phyloP scores from a whole-genome alignment of 2,888 invertebrate genomes.

The Drosophila ustulata region DNA sequence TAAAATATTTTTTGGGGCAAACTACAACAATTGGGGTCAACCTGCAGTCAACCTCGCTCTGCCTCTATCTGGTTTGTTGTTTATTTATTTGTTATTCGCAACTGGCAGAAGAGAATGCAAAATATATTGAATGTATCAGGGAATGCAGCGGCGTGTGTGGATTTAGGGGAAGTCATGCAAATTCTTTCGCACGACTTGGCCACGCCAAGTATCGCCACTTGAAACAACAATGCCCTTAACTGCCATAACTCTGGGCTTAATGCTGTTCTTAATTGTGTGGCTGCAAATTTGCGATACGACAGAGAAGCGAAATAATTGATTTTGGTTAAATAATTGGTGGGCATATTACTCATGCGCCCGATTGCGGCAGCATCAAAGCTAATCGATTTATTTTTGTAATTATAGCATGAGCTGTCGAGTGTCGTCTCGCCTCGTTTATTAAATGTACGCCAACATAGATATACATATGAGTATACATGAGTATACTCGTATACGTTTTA shows the following conservation, averaged over 20 bases:
- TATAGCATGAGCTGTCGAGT: slow-evolving; percentile 48
- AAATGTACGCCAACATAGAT: slow-evolving; percentile 19
- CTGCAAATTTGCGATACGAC: slow-evolving; percentile 11
- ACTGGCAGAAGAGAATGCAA: slow-evolving; percentile 30
- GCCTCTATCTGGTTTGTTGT: slow-evolving; percentile 18
- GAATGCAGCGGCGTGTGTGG: slow-evolving; percentile 8
- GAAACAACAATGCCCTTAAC: slow-evolving; percentile 22
- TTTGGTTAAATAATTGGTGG: slow-evolving; percentile 64
- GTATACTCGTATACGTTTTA: slow-evolving; percentile 60
- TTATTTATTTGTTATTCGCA: slow-evolving; percentile 41
- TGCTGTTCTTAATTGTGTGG: not conserved
- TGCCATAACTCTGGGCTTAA: not conserved
- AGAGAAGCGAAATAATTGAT: slow-evolving; percentile 52
- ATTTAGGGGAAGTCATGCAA: slow-evolving; percentile 28
- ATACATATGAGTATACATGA: slow-evolving; percentile 35
- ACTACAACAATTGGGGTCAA: slow-evolving; percentile 71
- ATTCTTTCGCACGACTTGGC: slow-evolving; percentile 46
- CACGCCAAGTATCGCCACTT: slow-evolving; percentile 7
- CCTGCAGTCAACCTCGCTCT: slow-evolving; percentile 32
- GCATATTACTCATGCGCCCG: slow-evolving; percentile 52
- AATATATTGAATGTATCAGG: slow-evolving; percentile 40
- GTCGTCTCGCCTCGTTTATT: slow-evolving; percentile 40
- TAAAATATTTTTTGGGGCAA: slow-evolving; percentile 62
- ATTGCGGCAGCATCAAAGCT: slow-evolving; percentile 45
- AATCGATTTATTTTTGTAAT: slow-evolving; percentile 75